Base-by-base conservation (phyloP, 2,113 vertebrate species). In the Vidua macroura region DNA sequence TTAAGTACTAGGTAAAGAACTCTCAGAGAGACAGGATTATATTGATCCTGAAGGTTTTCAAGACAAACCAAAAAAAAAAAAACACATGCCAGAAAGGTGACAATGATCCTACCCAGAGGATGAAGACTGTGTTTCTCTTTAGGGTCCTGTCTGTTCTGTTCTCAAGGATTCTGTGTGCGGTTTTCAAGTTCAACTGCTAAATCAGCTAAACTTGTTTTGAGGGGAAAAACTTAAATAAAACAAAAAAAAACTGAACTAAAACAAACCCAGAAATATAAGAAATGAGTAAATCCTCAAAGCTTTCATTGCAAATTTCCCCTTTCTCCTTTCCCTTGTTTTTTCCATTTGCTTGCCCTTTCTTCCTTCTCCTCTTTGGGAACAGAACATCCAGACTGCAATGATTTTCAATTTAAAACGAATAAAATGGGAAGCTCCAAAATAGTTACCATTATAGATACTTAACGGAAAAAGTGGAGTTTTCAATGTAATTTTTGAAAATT, bases 341-440 rank as follows among this genome's bases (percentile, higher is more conserved):
- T 10, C 2, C 2, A 4, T 60, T 66, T 19, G 4, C 7, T 10
- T 49, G 20, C 63, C 2, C 25, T 2, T 30, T 6, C 7, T 66
- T 13, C 8, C 3, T 4, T 33, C 13, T 46, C 6, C 7, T 56
- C 8, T 53, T 49, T 63, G 2, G 1, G 35, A 9, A 37, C 7
- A 46, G 56, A 60, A 49, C 14, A 58, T 10, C 27, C 30, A 48
- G 7, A 17, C 35, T 35, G 4, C 3, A 39, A 52, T 5, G 4
- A 73, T 37, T 73, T 83, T 51, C 20, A 68, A 24, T 23, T 22
- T 14, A 14, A 83, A 81, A 55, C n/a, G 5, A 60, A 56, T n/a
- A 31, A 30, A 48, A 6, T 11, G 51, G 17, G 39, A 73, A 62
- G 3, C 14, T 72, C 31, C 10, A 1, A 44, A 21, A 23, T 59